Evolutionary conservation across 2,797 vertebrate species (phyloP).

Genomic region (Melanogrammus aeglefinus): DNA sequence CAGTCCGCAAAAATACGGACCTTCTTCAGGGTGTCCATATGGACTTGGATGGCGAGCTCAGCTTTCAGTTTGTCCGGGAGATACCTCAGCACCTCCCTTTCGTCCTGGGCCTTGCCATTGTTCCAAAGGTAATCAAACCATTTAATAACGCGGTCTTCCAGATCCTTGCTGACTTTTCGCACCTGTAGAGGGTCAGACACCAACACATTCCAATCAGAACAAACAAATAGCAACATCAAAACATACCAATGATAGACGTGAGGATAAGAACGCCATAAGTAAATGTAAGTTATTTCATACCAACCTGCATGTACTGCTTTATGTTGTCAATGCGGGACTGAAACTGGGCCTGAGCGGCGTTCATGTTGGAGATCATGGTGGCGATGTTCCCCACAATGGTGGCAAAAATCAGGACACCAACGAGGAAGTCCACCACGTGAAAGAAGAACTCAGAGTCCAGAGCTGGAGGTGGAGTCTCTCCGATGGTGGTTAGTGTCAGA

Average conservation of each 20-base stretch:
- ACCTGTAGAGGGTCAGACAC: conserved; percentile 59
- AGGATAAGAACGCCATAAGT: neutral
- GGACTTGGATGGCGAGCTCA: conserved; percentile 94
- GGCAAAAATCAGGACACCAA: conserved; percentile 95
- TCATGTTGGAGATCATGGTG: conserved; percentile 99
- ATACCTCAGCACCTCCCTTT: conserved; percentile 89
- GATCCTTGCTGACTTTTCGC: conserved; percentile 91
- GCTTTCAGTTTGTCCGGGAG: conserved; percentile 94
- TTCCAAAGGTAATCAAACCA: conserved; percentile 98
- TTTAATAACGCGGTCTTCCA: conserved; percentile 91
- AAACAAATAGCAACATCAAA: neutral
- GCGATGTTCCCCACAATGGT: conserved; percentile 98
- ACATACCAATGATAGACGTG: too few species aligned
- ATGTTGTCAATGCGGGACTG: conserved; percentile 92
- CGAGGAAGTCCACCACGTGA: conserved; percentile 89
- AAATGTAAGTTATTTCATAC: neutral
- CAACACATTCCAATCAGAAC: neutral
- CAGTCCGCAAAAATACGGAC: conserved; percentile 96
- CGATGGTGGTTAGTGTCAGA: conserved; percentile 92
- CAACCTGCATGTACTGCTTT: conserved; percentile 93
- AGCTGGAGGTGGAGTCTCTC: conserved; percentile 92
- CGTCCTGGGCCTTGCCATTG: conserved; percentile 91
- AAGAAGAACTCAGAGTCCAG: conserved; percentile 93
- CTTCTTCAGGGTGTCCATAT: conserved; percentile 92
- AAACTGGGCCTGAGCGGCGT: conserved; percentile 92